Base-by-base conservation (phyloP, 1,140 invertebrate species). In the Lanistes nyassanus region DNA sequence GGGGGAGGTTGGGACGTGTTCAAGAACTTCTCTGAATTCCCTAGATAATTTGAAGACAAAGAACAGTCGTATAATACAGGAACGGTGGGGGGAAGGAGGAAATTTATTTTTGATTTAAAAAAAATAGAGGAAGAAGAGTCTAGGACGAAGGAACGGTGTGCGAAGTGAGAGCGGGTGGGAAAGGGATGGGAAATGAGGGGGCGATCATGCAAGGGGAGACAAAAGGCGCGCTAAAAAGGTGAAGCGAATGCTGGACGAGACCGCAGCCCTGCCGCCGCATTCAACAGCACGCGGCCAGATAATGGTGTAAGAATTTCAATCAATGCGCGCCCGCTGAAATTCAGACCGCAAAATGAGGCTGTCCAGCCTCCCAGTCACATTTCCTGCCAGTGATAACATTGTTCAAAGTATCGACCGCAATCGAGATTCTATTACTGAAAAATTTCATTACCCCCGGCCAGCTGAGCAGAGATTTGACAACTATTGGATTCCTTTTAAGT, bases 231-330 rank as follows among this genome's bases (percentile, higher is more conserved):
- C 51, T 23, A 58, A 60, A 71, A 42, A 34, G 34, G 53, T 19
- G 31, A 31, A n/a, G 29, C 42, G 23, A 29, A 23, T 47, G 53
- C 31, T 16, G 56, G 51, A 55, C 53, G 36, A 60, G 56, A 71
- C 66, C 53, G 31, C 66, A 31, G 26, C 39, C 66, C 53, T 37
- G 19, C 34, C 34, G n/a, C 39, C 34, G 66, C 66, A 68, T 68
- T 68, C 66, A 68, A 39, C 66, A 47, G 66, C 66, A 68, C 66
- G 66, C 39, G 42, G 42, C 39, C 66, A 42, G 66, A 68, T 68
- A 68, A 68, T 68, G 66, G 66, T 68, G 66, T 68, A 68, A 51
- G 66, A 68, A 68, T 68, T 68, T 68, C 66, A 68, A 68, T 68
- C 66, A 68, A 68, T 68, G 39, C 26, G 66, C 66, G 39, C 66